A percentile compares a stretch with the other conserved stretches of the same genome.
phyloP scores from a whole-genome alignment of 2,113 vertebrate genomes.

The Lamprologus sp. region DNA sequence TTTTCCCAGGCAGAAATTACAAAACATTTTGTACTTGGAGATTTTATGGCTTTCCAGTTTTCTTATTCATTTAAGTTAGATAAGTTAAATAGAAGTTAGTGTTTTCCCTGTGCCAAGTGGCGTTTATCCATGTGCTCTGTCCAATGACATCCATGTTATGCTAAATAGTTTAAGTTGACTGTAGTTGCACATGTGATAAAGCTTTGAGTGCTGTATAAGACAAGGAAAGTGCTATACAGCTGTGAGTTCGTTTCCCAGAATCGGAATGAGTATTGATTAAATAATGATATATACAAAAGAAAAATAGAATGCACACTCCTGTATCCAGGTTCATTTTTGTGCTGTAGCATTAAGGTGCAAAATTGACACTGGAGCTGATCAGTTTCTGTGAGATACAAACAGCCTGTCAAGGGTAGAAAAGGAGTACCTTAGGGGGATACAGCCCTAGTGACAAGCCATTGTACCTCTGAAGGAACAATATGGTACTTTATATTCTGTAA shows the following conservation, averaged over 20 bases:
- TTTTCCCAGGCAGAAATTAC: not conserved
- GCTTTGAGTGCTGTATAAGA: not conserved
- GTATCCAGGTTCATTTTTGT: not conserved
- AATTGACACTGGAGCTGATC: not conserved
- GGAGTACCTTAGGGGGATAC: not conserved
- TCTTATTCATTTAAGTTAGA: not conserved
- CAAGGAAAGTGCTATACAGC: not conserved
- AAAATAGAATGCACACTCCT: not conserved
- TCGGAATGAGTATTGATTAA: not conserved
- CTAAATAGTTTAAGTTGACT: not conserved
- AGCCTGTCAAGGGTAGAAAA: not conserved
- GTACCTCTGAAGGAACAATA: not conserved
- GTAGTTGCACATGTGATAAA: not conserved
- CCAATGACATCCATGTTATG: not conserved
- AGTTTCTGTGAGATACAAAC: not conserved
- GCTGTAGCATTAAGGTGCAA: not conserved
- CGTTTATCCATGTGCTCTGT: not conserved
- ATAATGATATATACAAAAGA: not conserved
- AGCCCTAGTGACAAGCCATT: not conserved
- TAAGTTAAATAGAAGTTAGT: not conserved
- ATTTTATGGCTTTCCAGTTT: not conserved
- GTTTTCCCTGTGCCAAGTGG: not conserved
- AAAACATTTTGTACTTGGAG: accelerated
- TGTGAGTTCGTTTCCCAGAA: not conserved
- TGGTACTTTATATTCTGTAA: not conserved